Percentiles rank a stretch among this genome's conserved stretches.
Conservation (phyloP, 1,140 invertebrate species). For the Gryon sp. region DNA sequence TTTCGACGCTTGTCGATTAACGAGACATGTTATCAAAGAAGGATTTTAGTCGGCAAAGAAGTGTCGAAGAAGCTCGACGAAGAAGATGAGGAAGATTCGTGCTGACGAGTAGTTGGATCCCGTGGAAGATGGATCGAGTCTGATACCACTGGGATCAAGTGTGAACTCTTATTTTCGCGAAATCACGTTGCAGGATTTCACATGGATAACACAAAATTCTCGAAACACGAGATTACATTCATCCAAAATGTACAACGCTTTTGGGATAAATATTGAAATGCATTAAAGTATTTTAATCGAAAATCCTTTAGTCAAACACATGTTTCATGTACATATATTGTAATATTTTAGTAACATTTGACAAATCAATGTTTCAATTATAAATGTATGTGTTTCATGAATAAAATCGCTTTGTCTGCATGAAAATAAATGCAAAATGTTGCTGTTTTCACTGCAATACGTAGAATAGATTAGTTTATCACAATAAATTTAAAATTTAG, state of each 20-base stretch:
- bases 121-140: constrained; percentile 53
- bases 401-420: too few species aligned
- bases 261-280: constrained; percentile 16
- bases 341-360: too few species aligned
- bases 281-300: neutral
- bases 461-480: too few species aligned
- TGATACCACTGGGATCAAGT: constrained; percentile 57
- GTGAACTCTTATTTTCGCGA: constrained; percentile 57
- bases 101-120: constrained; percentile 48
- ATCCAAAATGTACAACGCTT: constrained; percentile 45
- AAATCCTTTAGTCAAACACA: neutral
- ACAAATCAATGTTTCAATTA: too few species aligned
- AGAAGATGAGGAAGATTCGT: constrained; percentile 34
- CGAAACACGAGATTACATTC: constrained; percentile 43
- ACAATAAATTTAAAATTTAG: too few species aligned
- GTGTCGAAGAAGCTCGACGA: constrained; percentile 27
- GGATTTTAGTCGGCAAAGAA: constrained; percentile 18
- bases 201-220: constrained; percentile 45
- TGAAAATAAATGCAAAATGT: too few species aligned
- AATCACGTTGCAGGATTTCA: constrained; percentile 54
- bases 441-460: too few species aligned
- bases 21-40: constrained; percentile 5
- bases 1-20: constrained; percentile 13
- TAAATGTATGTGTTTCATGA: too few species aligned
- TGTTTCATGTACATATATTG: too few species aligned